phyloP scores from a whole-genome alignment of 2,888 invertebrate species.

The Mesodorylaimus sp. region DNA sequence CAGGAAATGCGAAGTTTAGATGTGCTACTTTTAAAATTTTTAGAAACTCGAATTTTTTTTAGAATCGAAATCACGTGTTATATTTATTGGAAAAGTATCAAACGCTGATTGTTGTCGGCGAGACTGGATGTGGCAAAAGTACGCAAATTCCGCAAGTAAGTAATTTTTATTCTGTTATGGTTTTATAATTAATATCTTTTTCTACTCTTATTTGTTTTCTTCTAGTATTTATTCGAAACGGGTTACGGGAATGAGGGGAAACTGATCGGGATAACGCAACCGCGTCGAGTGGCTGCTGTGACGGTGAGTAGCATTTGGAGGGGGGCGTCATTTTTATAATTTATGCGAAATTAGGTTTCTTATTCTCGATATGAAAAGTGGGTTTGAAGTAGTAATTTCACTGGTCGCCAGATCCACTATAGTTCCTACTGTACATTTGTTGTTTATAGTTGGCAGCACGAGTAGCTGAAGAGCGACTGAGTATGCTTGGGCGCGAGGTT shows the following conservation, averaged over 20 bases:
- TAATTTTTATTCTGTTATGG: conserved; percentile 11
- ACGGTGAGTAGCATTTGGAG: conserved; percentile 35
- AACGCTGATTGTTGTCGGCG: conserved; percentile 61
- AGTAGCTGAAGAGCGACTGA: conserved; percentile 68
- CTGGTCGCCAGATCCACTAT: not conserved
- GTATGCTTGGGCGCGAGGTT: conserved; percentile 51
- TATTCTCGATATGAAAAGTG: conserved; percentile 3
- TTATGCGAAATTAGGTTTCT: not conserved
- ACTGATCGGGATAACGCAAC: conserved; percentile 72
- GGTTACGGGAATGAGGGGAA: conserved; percentile 58
- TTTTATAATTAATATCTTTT: not conserved
- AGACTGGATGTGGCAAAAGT: conserved; percentile 88
- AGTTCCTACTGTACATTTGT: not conserved
- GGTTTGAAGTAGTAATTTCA: conserved; percentile 4
- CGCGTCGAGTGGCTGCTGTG: conserved; percentile 69
- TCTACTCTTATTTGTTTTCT: conserved; percentile 13
- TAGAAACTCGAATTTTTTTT: conserved; percentile 13
- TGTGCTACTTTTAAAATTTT: too few relatives aligned
- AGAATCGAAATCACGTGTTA: conserved; percentile 60
- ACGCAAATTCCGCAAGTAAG: conserved; percentile 81
- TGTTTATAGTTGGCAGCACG: conserved; percentile 49
- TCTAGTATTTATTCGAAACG: conserved; percentile 66
- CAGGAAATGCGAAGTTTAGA: too few relatives aligned
- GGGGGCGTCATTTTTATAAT: not conserved
- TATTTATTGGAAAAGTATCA: conserved; percentile 76